phyloP scores from a whole-genome alignment of 2,113 vertebrate species.

The Isichthys henryi region DNA sequence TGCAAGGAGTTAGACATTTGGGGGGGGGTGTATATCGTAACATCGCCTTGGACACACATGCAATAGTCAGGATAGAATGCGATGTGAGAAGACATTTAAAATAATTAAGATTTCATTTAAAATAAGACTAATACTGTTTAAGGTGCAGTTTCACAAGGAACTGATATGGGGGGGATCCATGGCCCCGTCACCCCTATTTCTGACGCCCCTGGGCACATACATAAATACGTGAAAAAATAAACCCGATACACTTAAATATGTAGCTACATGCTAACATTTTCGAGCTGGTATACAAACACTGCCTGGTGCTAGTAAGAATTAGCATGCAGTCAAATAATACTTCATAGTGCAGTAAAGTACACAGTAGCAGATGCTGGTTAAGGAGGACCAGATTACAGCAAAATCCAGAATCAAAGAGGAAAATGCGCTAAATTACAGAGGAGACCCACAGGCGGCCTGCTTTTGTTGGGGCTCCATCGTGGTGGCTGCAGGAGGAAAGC shows the following conservation, averaged over 20 bases:
- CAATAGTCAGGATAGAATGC: not conserved
- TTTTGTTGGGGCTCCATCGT: conserved; percentile 35
- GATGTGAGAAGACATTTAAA: not conserved
- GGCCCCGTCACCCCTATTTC: not conserved
- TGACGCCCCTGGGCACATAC: not conserved
- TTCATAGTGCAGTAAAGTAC: conserved; percentile 37
- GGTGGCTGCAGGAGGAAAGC: conserved; percentile 35
- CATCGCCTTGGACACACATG: not conserved
- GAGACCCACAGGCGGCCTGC: conserved; percentile 40
- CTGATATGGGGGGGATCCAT: not conserved
- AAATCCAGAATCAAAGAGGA: conserved; percentile 41
- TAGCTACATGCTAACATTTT: not conserved
- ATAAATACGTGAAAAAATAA: not conserved
- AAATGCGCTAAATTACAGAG: conserved; percentile 35
- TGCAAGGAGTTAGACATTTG: not conserved
- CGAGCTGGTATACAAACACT: not conserved
- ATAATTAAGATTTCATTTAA: not conserved
- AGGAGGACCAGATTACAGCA: conserved; percentile 40
- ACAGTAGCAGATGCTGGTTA: conserved; percentile 38
- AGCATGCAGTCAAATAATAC: conserved; percentile 13
- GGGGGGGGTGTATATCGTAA: not conserved
- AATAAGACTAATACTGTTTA: not conserved
- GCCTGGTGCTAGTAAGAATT: not conserved
- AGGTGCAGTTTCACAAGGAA: not conserved
- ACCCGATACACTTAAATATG: not conserved